Percentiles rank a stretch among this genome's conserved stretches.
phyloP scores from a whole-genome alignment of 2,888 invertebrate genomes.

The Ectemnius continuus region DNA sequence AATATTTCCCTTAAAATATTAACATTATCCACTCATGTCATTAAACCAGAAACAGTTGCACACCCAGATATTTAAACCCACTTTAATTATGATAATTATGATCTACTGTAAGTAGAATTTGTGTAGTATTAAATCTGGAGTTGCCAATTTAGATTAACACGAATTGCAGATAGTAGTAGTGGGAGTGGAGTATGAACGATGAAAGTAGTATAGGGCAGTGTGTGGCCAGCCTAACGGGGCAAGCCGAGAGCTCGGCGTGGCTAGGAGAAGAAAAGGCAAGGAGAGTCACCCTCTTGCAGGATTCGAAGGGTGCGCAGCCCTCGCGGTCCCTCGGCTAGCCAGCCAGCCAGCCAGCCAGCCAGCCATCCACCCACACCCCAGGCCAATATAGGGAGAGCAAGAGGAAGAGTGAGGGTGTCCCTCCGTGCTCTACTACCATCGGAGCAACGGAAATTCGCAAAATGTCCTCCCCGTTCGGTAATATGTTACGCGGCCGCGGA shows the following conservation, averaged over 20 bases:
- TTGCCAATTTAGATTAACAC: too few species aligned
- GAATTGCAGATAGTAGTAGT: not conserved
- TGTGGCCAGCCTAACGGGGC: constrained; percentile 16
- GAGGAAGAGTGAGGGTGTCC: too few species aligned
- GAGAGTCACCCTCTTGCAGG: constrained; percentile 42
- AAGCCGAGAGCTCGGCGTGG: constrained; percentile 15
- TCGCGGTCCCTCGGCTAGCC: constrained; percentile 42
- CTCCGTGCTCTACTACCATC: too few species aligned
- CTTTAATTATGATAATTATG: too few species aligned
- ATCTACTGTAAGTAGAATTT: too few species aligned
- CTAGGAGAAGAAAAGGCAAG: constrained; percentile 41
- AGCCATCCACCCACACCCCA: constrained; percentile 25
- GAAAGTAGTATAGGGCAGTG: not conserved
- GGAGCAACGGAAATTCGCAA: constrained; percentile 64
- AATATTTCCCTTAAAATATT: too few species aligned
- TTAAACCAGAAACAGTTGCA: too few species aligned
- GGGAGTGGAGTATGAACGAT: constrained; percentile 23
- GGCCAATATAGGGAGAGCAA: constrained; percentile 1
- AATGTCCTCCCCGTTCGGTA: constrained; percentile 67
- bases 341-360: constrained; percentile 23
- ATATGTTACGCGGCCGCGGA: constrained; percentile 67
- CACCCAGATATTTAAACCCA: too few species aligned
- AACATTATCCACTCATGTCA: too few species aligned
- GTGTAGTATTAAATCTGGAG: too few species aligned
- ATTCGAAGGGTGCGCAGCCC: constrained; percentile 48